phyloP scores from a whole-genome alignment of 2,888 invertebrate genomes.

The Timandra comae region DNA sequence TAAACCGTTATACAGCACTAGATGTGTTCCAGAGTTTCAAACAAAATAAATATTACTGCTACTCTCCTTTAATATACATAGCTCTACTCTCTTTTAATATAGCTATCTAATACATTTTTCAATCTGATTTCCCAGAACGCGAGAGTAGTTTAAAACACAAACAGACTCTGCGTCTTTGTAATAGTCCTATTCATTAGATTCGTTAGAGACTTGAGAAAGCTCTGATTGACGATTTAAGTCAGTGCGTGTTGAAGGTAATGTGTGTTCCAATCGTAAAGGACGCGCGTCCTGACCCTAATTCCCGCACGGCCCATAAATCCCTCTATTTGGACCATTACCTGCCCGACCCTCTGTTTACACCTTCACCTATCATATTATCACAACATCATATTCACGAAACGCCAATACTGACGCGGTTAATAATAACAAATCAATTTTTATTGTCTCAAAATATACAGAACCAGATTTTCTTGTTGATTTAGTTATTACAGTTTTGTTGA shows the following conservation, averaged over 20 bases:
- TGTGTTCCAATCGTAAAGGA: slow-evolving; percentile 48
- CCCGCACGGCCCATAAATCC: slow-evolving; percentile 54
- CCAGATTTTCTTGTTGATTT: slow-evolving; percentile 12
- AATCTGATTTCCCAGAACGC: too few species aligned
- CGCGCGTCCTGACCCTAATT: slow-evolving; percentile 51
- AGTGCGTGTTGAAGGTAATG: slow-evolving; percentile 30
- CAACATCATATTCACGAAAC: slow-evolving; percentile 1
- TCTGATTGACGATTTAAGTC: slow-evolving; percentile 7
- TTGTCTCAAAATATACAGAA: slow-evolving; percentile 4
- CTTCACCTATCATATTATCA: slow-evolving; percentile 30
- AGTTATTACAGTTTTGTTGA: background rate
- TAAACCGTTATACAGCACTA: too few species aligned
- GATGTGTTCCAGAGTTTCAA: too few species aligned
- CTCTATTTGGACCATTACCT: slow-evolving; percentile 51
- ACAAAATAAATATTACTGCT: too few species aligned
- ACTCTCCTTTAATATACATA: too few species aligned
- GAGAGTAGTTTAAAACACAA: too few species aligned
- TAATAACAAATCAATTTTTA: background rate
- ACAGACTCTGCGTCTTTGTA: too few species aligned
- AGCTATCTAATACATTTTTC: too few species aligned
- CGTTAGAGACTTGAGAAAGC: background rate
- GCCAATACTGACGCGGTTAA: background rate
- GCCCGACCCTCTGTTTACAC: slow-evolving; percentile 48
- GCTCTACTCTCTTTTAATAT: too few species aligned
- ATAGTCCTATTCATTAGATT: too few species aligned